Conservation (phyloP, 2,888 invertebrate genomes). For the Caenorhabditis zanzibari region DNA sequence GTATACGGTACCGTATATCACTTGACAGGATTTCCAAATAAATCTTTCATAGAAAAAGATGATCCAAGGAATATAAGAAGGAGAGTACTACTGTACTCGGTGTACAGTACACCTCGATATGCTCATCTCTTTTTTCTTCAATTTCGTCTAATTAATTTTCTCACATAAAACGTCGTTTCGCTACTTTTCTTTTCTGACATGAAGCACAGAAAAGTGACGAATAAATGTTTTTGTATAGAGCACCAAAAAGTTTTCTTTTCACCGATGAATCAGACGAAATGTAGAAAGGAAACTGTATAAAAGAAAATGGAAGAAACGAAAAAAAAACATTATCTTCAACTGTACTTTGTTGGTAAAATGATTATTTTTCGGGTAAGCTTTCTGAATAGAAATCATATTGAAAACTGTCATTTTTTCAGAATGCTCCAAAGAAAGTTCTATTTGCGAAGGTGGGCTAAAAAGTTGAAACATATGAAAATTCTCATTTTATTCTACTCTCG, state of each 20-base stretch:
- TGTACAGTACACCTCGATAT: not conserved
- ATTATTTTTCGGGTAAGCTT: constrained; percentile 21
- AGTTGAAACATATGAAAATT: no score
- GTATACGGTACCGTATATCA: no score
- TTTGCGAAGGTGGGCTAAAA: constrained; percentile 29
- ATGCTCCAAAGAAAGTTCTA: constrained; percentile 16
- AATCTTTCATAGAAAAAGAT: no score
- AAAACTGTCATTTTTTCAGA: not conserved
- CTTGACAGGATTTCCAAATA: no score
- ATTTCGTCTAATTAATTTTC: not conserved
- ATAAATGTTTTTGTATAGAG: constrained; percentile 1
- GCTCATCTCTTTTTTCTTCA: not conserved
- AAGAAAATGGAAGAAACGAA: not conserved
- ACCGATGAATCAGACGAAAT: constrained; percentile 8
- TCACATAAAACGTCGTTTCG: not conserved
- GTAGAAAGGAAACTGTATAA: constrained; percentile 3
- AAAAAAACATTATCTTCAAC: not conserved
- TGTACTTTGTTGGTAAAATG: not conserved
- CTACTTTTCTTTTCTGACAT: not conserved
- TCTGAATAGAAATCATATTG: not conserved
- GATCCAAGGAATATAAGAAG: no score
- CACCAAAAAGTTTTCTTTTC: not conserved
- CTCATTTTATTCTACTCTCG: no score
- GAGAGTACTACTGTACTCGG: not conserved
- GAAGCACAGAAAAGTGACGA: constrained; percentile 4